These are phyloP conservation scores for Andricus quercusramuli DNA, from an alignment of 2,888 invertebrate species.

Conservation along the genomic window DNA sequence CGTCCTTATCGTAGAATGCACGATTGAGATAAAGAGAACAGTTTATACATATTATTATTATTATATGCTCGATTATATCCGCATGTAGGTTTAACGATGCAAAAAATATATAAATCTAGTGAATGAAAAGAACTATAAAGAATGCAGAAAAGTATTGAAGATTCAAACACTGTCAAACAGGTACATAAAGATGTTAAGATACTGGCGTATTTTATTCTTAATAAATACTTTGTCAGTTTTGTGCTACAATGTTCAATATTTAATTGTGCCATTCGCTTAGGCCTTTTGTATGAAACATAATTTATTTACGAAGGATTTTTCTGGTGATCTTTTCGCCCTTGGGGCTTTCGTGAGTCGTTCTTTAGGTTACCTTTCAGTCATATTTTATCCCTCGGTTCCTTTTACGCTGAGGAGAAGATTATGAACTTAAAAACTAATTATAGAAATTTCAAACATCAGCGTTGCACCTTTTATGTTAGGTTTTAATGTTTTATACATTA, in stretches of 20 bases:
- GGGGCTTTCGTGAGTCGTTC: not conserved
- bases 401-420: not conserved
- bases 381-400: slow-evolving; percentile 1
- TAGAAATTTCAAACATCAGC: not conserved
- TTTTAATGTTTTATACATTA: not conserved
- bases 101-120: not conserved
- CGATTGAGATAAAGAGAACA: not conserved
- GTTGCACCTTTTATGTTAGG: not conserved
- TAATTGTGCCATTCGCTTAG: not conserved
- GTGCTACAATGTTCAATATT: not conserved
- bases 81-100: not conserved
- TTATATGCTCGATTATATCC: too few relatives aligned
- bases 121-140: not conserved
- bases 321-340: not conserved
- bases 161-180: not conserved
- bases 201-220: not conserved
- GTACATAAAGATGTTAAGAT: not conserved
- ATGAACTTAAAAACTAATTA: not conserved
- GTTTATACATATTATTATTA: slow-evolving; percentile 8
- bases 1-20: not conserved
- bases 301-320: not conserved
- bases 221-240: not conserved
- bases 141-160: not conserved
- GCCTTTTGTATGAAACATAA: not conserved
- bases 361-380: not conserved